Percentiles rank a stretch among this genome's conserved stretches.
phyloP scores from a whole-genome alignment of 2,888 invertebrate species.

The Galerucella calmariensis region DNA sequence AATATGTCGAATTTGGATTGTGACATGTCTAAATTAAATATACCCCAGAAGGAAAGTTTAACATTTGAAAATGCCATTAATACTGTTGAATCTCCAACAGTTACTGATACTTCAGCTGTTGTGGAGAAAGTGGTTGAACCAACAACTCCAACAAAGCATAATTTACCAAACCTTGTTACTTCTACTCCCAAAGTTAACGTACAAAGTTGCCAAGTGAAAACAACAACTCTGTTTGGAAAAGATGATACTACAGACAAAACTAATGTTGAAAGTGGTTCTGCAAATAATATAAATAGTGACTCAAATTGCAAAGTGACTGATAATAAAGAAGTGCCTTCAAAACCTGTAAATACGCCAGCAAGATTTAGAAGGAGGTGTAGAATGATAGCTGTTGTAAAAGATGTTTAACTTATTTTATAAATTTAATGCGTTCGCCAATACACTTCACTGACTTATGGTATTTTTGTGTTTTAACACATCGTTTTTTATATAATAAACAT shows the following conservation, averaged over 20 bases:
- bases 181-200: conserved; percentile 10
- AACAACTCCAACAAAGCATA: not conserved
- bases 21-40: conserved; percentile 34
- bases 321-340: conserved; percentile 8
- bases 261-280: not conserved
- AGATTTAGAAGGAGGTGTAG: conserved; percentile 26
- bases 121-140: not conserved
- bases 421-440: not conserved
- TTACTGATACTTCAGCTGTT: not conserved
- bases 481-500: too few species aligned
- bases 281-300: not conserved
- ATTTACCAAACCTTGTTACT: not conserved
- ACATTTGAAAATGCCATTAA: conserved; percentile 15
- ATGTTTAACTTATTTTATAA: not conserved
- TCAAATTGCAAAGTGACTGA: not conserved
- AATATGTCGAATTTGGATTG: conserved; percentile 41
- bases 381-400: conserved; percentile 12
- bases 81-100: not conserved
- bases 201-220: not conserved
- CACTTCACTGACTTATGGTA: not conserved
- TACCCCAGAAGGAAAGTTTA: not conserved
- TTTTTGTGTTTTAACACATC: not conserved
- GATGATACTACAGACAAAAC: not conserved
- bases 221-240: not conserved
- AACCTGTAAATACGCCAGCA: not conserved